phyloP scores from a whole-genome alignment of 1,140 invertebrate genomes.

The Cepaea nemoralis region DNA sequence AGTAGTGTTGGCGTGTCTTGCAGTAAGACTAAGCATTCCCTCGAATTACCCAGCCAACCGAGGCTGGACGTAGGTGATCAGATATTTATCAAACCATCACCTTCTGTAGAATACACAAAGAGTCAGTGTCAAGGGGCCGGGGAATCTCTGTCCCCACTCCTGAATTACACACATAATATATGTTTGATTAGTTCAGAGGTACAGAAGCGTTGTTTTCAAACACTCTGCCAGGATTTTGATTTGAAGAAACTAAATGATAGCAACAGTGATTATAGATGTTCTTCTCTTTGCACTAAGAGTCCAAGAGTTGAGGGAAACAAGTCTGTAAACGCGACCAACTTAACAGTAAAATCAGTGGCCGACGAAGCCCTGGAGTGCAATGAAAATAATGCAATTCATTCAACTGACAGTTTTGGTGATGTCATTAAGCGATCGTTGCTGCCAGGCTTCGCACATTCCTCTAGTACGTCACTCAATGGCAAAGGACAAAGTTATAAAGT shows the following conservation, averaged over 20 bases:
- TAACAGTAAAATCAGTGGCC: neutral
- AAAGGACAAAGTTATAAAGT: neutral
- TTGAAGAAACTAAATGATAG: neutral
- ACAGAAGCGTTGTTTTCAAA: neutral
- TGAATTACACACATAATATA: neutral
- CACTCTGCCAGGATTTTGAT: neutral
- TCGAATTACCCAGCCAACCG: neutral
- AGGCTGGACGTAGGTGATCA: neutral
- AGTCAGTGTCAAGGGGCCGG: neutral
- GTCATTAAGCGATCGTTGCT: neutral
- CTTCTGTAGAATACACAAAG: neutral
- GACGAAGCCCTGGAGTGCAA: neutral
- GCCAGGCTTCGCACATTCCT: neutral
- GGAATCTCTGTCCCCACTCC: neutral
- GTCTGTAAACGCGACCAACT: neutral
- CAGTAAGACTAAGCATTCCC: neutral
- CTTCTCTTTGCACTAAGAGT: neutral
- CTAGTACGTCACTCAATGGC: neutral
- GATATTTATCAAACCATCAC: neutral
- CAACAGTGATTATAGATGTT: neutral
- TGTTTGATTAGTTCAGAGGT: neutral
- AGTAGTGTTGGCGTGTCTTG: neutral
- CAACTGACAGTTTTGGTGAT: neutral
- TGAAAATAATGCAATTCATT: neutral
- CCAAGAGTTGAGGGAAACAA: neutral